These are phyloP conservation scores for Diprion similis DNA, from an alignment of 1,140 invertebrate genomes.

Conservation along the genomic window DNA sequence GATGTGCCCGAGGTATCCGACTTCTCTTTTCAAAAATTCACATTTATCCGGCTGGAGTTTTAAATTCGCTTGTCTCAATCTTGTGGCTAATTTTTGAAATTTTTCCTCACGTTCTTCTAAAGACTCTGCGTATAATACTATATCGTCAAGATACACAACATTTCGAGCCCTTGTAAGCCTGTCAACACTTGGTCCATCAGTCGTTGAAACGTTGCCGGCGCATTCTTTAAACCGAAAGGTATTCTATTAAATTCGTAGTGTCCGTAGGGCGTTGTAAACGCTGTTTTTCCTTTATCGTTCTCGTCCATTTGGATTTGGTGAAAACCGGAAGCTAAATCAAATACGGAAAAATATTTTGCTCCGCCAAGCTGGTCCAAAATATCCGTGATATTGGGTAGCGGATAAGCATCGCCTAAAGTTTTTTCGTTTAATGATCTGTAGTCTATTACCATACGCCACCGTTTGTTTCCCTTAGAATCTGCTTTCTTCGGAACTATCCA, in stretches of 20 bases:
- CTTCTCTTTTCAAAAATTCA: constrained; percentile 36
- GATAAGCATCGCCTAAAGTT: constrained; percentile 58
- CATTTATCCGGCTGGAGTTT: constrained; percentile 40
- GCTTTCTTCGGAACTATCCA: constrained; percentile 37
- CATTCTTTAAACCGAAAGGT: constrained; percentile 49
- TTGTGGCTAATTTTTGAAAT: constrained; percentile 42
- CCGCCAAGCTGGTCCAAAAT: constrained; percentile 46
- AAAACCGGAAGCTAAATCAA: constrained; percentile 61
- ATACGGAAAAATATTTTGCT: constrained; percentile 45
- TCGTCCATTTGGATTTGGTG: constrained; percentile 56
- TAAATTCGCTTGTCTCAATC: constrained; percentile 36
- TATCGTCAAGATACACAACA: constrained; percentile 57
- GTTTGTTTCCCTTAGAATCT: constrained; percentile 31
- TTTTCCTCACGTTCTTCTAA: constrained; percentile 45
- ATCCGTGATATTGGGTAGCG: constrained; percentile 62
- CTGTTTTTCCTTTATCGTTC: constrained; percentile 53
- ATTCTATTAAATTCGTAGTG: constrained; percentile 48
- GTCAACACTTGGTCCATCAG: constrained; percentile 48
- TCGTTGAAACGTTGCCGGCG: constrained; percentile 47
- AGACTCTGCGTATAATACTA: constrained; percentile 46
- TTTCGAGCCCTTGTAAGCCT: constrained; percentile 39
- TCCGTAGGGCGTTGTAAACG: constrained; percentile 46
- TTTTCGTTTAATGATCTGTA: constrained; percentile 50
- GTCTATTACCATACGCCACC: constrained; percentile 41
- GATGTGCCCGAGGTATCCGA: constrained; percentile 50